Evolutionary conservation across 2,888 invertebrate genomes (phyloP), one percentile per base, ranked within the genome.

Genomic region (Chrysolina haemoptera): DNA sequence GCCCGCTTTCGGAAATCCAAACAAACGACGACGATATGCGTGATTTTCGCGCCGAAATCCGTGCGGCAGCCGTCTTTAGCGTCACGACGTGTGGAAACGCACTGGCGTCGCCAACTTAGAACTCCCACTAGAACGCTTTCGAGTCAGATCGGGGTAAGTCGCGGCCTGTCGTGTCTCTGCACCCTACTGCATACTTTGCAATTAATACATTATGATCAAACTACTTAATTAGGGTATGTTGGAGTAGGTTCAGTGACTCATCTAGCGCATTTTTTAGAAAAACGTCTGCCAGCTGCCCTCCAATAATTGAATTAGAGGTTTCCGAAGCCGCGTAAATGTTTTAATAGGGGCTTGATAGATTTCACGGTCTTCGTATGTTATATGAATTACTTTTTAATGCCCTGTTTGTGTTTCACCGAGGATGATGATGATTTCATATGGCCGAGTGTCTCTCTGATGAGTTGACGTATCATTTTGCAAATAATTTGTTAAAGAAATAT

Each of bases 191-290:
- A 86, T 85, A 83, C 84, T 83, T 85, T 84, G 85, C 86, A 87
- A 87, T 87, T 87, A 87, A 87, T 87, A 86, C 86, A 86, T 87
- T 86, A 85, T 86, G 85, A 86, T 86, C 85, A 87, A 85, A 85
- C 85, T 75, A 85, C 87, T 87, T 87, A 87, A 87, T 87, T 87
- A 85, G 85, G 79, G 81, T 85, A 82, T 82, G 83, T 70, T 74
- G 76, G 76, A 77, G 76, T 83, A 83, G 82, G 85, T 84, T 84
- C 82, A 81, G 81, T 82, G 85, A 84, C 84, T 84, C 84, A 84
- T 73, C 63, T 35, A 41, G 14, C 35, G 40, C 5, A 14, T 63
- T 69, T 69, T 69, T 55, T 62, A 59, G 59, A 27, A 27, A 35
- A 59, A 59, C 59, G 59, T 59, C 59, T 27, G 59, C 59, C 59